Evolutionary conservation across 53 echinoderm and acorn worm species (phyloP), one percentile per base, ranked within the genome.

Genomic region (Glandiceps talaboti): DNA sequence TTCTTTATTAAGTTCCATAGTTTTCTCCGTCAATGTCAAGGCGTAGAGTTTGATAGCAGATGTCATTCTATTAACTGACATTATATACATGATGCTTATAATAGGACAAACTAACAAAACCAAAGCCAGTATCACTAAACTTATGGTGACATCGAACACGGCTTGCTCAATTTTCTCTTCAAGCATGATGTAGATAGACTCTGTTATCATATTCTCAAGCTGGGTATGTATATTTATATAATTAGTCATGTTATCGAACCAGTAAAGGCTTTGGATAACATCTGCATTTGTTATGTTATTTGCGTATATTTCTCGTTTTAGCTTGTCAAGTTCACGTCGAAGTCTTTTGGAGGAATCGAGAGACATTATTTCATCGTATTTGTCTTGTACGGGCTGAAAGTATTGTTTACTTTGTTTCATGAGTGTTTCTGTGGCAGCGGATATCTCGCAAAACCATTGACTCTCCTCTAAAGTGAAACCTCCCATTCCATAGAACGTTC

Each of bases 1-100:
- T 74, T 94, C 94, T 27, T 76, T 76, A 31, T 88, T 80, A 27
- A 93, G 73, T 31, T 81, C 79, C 1, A 84, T 83, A 27, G 94
- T 94, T 81, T 88, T 94, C 10, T 88, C 79, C 0, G 79, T 86
- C 30, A 94, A 32, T 20, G 79, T 86, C 64, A 77, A 12, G 64
- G 20, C 64, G 64, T 45, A 45, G 20, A 12, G 64, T 20, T 45
- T 45, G 6, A 45, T 45, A 45, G 64, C 64, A 20, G 6, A 12
- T 6, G 64, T 45, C 64, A 45, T 45, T 12, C 20, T 12, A 20
- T 45, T 45, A 20, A 45, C 64, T 12, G 64, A 45, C 64, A 45
- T 45, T 20, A 45, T 20, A 20, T 45, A 45, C 64, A 6, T 12
- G 6, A 20, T 20, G 64, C 64, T 45, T 20, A 45, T 45, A 6